Base-by-base conservation (phyloP, 2,888 invertebrate genomes). In the Meteorus colon region DNA sequence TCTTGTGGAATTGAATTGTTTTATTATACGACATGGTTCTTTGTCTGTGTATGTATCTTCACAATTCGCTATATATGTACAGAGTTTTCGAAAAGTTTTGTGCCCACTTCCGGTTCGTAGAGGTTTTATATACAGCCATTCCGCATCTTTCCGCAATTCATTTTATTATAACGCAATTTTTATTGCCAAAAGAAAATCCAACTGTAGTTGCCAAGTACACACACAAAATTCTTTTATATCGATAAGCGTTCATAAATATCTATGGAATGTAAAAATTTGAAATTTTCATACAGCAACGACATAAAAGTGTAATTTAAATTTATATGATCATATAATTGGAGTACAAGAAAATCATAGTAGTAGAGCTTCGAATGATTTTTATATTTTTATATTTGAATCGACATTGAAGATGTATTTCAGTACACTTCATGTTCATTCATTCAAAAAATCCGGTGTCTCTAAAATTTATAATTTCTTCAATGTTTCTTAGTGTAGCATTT, bases 1-100 rank as follows among this genome's bases (percentile, higher is more conserved):
- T 84, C 82, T 82, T 76, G 79, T 74, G 82, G 82, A 85, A 85
- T 84, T 85, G 84, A 82, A 86, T 86, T 86, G 87, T 86, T 86
- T 86, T 86, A 86, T 86, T 86, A 85, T 86, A 82, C 87, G 84
- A 83, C 82, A 80, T 82, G 82, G 80, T 78, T 80, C 80, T 55
- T 8, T 3, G 19, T 10, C 79, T 72, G 19, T 37, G 14, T 24
- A 70, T 29, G n/a, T 68, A 45, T 29, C 4, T 10, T 27, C 41
- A 48, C 68, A 55, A 70, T 41, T 41, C 41, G 8, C 41, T 12
- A 66, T 77, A 19, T 8, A 55, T 55, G n/a, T 55, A 10, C n/a
- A 55, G 76, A 73, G 71, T 76, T 75, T 78, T 75, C 41, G 60
- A 29, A 75, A 75, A 70, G 55, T 55, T 77, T 79, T 79, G 59